A percentile compares a stretch with the other conserved stretches of the same genome.
Evolutionary conservation across 2,888 invertebrate genomes (phyloP).

Genomic region (Agrotis exclamationis): DNA sequence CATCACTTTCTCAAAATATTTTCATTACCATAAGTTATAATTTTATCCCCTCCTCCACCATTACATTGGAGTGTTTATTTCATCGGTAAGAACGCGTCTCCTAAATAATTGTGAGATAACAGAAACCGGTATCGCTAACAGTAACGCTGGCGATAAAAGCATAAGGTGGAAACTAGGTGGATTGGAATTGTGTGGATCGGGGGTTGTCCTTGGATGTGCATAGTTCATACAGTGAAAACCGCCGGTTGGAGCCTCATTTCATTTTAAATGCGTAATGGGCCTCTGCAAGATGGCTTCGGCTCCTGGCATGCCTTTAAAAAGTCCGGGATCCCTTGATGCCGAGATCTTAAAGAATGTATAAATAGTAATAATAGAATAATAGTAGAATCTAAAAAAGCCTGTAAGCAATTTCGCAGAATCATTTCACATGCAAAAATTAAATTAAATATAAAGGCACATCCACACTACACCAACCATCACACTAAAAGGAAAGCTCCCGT

Average conservation of each 20-base stretch:
- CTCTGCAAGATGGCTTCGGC: too few relatives aligned
- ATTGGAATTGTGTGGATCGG: conserved; percentile 64
- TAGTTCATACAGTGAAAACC: too few relatives aligned
- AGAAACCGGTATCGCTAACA: conserved; percentile 81
- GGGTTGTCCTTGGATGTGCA: too few relatives aligned
- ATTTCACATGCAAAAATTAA: neutral
- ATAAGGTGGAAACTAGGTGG: conserved; percentile 80
- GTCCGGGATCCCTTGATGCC: too few relatives aligned
- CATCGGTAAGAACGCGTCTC: conserved; percentile 79
- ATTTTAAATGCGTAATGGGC: too few relatives aligned
- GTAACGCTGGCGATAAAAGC: conserved; percentile 87
- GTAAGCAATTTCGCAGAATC: too few relatives aligned
- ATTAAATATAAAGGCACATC: conserved; percentile 64
- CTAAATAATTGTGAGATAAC: conserved; percentile 87
- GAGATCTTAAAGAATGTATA: too few relatives aligned
- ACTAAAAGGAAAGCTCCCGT: conserved; percentile 85
- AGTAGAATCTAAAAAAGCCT: too few relatives aligned
- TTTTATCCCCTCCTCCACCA: conserved; percentile 59
- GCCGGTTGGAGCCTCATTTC: too few relatives aligned
- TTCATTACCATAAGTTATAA: conserved; percentile 68
- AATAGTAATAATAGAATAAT: too few relatives aligned
- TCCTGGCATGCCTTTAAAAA: too few relatives aligned
- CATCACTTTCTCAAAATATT: conserved; percentile 48
- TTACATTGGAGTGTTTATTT: conserved; percentile 75
- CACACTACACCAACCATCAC: conserved; percentile 58